Evolutionary conservation across 2,797 vertebrate genomes (phyloP).

Genomic region (Pipistrellus pygmaeus): DNA sequence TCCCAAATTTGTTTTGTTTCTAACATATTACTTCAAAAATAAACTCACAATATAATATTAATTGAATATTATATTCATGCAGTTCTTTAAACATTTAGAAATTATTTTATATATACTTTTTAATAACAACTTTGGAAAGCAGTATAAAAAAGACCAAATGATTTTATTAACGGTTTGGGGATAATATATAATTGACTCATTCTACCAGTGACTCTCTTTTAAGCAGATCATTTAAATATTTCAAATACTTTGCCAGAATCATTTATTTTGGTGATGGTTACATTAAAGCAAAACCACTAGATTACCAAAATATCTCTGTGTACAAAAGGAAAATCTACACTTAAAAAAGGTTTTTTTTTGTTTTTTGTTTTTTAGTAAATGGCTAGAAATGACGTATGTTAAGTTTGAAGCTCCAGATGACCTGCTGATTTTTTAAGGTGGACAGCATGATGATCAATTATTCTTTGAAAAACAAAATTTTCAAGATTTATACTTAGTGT

Average conservation of each 20-base stretch:
- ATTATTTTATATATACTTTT: not conserved
- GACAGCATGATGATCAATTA: not conserved
- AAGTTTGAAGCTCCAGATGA: not conserved
- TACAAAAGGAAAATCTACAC: not conserved
- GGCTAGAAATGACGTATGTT: not conserved
- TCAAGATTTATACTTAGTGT: not conserved
- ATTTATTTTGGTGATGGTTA: not conserved
- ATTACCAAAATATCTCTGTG: not conserved
- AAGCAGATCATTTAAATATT: not conserved
- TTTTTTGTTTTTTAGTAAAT: not conserved
- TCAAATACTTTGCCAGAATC: not conserved
- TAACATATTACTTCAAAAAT: slow-evolving; percentile 3
- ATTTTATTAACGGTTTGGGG: not conserved
- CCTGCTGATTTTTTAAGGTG: slow-evolving; percentile 31
- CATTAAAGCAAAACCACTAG: not conserved
- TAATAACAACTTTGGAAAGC: not conserved
- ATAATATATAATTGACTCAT: not conserved
- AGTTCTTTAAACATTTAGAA: not conserved
- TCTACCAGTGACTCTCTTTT: not conserved
- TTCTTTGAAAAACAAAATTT: not conserved
- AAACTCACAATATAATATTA: not conserved
- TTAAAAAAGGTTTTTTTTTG: not conserved
- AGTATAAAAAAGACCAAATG: not conserved
- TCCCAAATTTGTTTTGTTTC: slow-evolving; percentile 18
- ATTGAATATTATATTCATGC: not conserved